Evolutionary conservation across 2,888 invertebrate species (phyloP).

Genomic region (Hypomecis punctinalis): DNA sequence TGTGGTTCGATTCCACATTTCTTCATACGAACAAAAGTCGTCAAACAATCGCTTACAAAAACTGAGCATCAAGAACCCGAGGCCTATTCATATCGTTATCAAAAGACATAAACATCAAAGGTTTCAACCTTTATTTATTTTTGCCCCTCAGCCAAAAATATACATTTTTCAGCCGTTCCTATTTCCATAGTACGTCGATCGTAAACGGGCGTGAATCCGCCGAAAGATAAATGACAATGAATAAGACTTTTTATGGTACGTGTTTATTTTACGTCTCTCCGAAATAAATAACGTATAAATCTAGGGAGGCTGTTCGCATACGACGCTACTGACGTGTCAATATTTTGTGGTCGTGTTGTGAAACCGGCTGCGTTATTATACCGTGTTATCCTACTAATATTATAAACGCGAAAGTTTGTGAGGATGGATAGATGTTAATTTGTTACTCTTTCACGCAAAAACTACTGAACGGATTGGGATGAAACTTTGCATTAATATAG

Average conservation of each 20-base stretch:
- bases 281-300: conserved; percentile 39
- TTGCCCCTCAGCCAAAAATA: conserved; percentile 3
- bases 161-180: conserved; percentile 9
- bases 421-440: too few relatives aligned
- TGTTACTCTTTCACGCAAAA: too few relatives aligned
- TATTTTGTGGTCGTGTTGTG: background rate
- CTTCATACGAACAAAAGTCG: too few relatives aligned
- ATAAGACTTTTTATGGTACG: conserved; percentile 32
- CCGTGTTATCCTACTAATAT: too few relatives aligned
- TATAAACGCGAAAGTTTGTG: too few relatives aligned
- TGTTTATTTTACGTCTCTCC: conserved; percentile 38
- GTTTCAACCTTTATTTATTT: conserved; percentile 9
- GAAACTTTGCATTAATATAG: too few relatives aligned
- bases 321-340: background rate
- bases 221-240: conserved; percentile 36
- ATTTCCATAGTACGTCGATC: conserved; percentile 20
- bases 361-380: too few relatives aligned
- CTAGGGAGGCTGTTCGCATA: conserved; percentile 3
- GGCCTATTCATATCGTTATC: conserved; percentile 13
- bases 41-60: background rate
- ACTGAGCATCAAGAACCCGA: background rate
- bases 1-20: too few relatives aligned
- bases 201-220: conserved; percentile 27
- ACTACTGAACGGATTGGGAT: too few relatives aligned
- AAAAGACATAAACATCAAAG: conserved; percentile 20